These are phyloP conservation scores for Sinonovacula constricta DNA, from an alignment of 1,140 invertebrate genomes.

Conservation along the genomic window DNA sequence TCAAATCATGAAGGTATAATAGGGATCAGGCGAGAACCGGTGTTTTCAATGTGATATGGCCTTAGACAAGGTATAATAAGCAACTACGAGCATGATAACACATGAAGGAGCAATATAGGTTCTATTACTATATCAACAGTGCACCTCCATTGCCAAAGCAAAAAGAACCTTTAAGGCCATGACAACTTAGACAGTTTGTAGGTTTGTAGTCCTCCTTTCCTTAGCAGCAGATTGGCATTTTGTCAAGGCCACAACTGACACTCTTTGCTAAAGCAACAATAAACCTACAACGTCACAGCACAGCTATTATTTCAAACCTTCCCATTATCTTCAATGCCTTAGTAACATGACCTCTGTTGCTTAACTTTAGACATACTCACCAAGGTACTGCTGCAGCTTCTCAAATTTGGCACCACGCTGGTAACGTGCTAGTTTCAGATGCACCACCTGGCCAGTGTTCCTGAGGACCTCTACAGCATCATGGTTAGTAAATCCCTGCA, in stretches of 20 bases:
- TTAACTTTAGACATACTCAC: constrained; percentile 60
- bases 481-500: constrained; percentile 97
- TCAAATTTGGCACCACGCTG: constrained; percentile 96
- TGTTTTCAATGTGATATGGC: no score
- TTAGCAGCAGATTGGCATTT: neutral
- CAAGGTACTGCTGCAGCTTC: constrained; percentile 86
- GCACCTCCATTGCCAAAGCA: no score
- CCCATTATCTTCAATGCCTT: neutral
- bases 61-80: no score
- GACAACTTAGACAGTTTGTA: neutral
- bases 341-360: neutral
- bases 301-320: neutral
- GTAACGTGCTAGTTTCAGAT: constrained; percentile 92
- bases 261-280: neutral
- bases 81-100: no score
- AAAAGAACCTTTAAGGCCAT: no score
- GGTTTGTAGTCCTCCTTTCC: neutral
- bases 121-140: no score
- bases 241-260: neutral
- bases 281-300: neutral
- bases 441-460: constrained; percentile 89
- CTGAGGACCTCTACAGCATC: constrained; percentile 94
- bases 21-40: no score
- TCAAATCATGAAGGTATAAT: no score
- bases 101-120: no score